Evolutionary conservation across 2,113 vertebrate genomes (phyloP).

Genomic region (Pseudorectes ferrugineus): DNA sequence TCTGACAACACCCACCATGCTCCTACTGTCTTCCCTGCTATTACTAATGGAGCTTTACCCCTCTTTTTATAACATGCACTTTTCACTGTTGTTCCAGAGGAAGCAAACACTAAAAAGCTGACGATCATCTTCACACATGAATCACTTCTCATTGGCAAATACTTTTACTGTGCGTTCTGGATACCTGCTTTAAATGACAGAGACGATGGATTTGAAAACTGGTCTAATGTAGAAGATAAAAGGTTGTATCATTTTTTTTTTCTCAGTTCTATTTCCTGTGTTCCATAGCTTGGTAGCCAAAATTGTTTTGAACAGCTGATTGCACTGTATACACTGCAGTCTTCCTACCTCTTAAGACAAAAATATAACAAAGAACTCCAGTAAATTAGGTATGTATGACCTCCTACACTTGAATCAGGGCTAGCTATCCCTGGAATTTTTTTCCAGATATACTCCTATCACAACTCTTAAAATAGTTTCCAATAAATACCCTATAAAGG

Average conservation of each 20-base stretch:
- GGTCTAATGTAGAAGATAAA: neutral
- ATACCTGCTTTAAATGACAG: neutral
- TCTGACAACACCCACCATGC: neutral
- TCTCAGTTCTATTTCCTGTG: neutral
- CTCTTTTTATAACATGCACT: neutral
- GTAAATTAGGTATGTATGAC: neutral
- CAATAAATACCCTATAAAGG: neutral
- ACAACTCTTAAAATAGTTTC: neutral
- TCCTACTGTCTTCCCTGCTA: neutral
- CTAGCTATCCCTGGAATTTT: neutral
- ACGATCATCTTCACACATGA: neutral
- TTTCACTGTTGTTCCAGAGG: neutral
- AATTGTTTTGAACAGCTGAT: neutral
- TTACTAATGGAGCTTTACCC: neutral
- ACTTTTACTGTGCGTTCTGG: neutral
- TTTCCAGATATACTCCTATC: neutral
- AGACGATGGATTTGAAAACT: neutral
- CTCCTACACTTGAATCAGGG: neutral
- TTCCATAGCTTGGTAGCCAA: neutral
- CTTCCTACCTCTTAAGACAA: neutral
- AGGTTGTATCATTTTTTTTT: neutral
- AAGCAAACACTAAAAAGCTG: slow-evolving; percentile 23
- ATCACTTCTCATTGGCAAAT: neutral
- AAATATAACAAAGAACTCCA: neutral
- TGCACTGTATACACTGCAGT: neutral